Base-by-base conservation (phyloP, 2,888 invertebrate genomes). In the Anaspis maculata region DNA sequence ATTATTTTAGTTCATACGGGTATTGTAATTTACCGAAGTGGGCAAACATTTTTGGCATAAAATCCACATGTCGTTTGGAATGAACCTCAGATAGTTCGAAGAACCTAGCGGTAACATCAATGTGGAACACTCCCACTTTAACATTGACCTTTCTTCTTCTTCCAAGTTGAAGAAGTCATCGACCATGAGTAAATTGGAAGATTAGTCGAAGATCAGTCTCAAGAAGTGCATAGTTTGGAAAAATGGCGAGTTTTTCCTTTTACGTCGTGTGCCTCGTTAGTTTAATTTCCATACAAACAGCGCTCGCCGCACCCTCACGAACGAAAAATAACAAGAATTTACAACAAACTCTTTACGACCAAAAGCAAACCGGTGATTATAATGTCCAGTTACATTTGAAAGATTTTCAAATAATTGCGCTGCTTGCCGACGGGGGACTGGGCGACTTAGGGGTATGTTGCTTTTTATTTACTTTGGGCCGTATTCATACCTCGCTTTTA, bases 371-470 rank as follows among this genome's bases (percentile, higher is more conserved):
- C 3, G 87, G 87, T 12, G 79, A 83, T 48, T 71, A 81, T 46
- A 88, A 88, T 62, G 77, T 88, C 45, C 83, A 83, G 56, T 70
- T 88, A 42, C 81, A 81, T 61, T 67, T 87, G 43, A 86, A 85
- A 66, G 81, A 86, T 63, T 70, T 87, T 42, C 76, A 82, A 53
- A 74, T 87, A 49, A 71, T 86, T 49, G 83, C 81, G 4, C 57
- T 83, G 19, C 54, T 81, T 42, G 74, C 76, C 48, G 74, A 75
- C 22, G 70, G 72, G 22, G 64, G 72, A 3, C 48, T 66, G 48
- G 76, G 74, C 40, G 74, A 74, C 51, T 73, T 77, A 54, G 73
- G 73, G 73, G 80, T 72, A 62, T 64, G 64, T 56, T 26, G 32
- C 13, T 3, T 19, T 19, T n/a, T n/a, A n/a, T n/a, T n/a, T n/a